Conservation (phyloP, 1,140 invertebrate genomes). For the Muscidifurax raptorellus region DNA sequence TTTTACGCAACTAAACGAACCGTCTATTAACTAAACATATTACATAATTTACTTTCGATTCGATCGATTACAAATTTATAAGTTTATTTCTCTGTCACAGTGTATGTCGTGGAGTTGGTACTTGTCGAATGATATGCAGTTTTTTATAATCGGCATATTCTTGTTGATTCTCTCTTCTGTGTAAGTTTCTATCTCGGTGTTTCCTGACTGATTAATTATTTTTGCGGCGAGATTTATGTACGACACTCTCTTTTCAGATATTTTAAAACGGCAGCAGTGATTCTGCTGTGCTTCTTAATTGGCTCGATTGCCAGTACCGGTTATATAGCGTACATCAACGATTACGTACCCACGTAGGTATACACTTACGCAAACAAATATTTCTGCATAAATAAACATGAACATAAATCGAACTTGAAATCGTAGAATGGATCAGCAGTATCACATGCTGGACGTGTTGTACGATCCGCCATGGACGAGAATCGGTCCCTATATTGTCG, state of each 20-base stretch:
- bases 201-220: background rate
- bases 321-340: constrained; percentile 67
- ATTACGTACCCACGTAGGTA: constrained; percentile 73
- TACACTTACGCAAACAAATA: background rate
- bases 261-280: constrained; percentile 61
- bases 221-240: background rate
- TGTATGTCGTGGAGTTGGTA: constrained; percentile 91
- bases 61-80: background rate
- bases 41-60: constrained; percentile 11
- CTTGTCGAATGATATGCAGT: constrained; percentile 88
- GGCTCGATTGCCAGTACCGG: constrained; percentile 64
- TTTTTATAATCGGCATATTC: constrained; percentile 78
- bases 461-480: constrained; percentile 76
- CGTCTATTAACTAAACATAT: background rate
- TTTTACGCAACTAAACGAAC: background rate
- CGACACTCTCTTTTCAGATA: constrained; percentile 63
- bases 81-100: constrained; percentile 63
- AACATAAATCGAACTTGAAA: background rate
- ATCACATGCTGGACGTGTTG: constrained; percentile 66
- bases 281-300: constrained; percentile 63
- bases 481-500: constrained; percentile 75
- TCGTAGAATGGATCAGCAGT: constrained; percentile 70
- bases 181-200: constrained; percentile 68
- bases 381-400: background rate
- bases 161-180: constrained; percentile 76